Percentiles rank a stretch among this genome's conserved stretches.
Evolutionary conservation across 2,797 vertebrate genomes (phyloP).

Genomic region (Jordanella pulchra): DNA sequence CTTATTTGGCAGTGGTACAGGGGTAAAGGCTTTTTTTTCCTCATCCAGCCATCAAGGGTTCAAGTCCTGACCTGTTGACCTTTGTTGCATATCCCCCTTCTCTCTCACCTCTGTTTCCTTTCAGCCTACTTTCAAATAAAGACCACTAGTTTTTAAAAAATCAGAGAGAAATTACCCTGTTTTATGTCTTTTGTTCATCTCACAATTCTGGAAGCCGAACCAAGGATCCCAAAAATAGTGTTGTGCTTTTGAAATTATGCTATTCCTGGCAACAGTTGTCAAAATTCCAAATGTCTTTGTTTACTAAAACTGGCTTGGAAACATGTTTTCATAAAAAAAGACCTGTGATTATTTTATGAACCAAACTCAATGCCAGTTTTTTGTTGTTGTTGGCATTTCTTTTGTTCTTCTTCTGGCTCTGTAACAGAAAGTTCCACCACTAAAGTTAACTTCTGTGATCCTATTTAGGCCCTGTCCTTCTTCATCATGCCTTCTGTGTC

Average conservation of each 20-base stretch:
- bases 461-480: constrained; percentile 7
- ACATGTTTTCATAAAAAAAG: not conserved
- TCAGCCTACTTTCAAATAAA: too few species aligned
- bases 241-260: not conserved
- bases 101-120: too few species aligned
- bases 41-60: too few species aligned
- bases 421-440: constrained; percentile 14
- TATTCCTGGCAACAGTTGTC: not conserved
- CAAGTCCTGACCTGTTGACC: too few species aligned
- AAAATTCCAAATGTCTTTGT: not conserved
- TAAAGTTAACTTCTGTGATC: constrained; percentile 27
- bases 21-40: too few species aligned
- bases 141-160: too few species aligned
- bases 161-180: too few species aligned
- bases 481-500: constrained; percentile 16
- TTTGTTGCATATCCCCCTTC: too few species aligned
- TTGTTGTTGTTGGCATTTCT: too few species aligned
- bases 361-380: too few species aligned
- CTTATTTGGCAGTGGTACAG: too few species aligned
- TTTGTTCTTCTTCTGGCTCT: constrained; percentile 10
- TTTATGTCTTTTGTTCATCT: not conserved
- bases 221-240: not conserved
- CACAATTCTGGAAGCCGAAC: not conserved
- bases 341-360: too few species aligned
- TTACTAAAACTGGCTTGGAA: not conserved